phyloP scores from a whole-genome alignment of 2,888 invertebrate species.

The Graphium colonna region DNA sequence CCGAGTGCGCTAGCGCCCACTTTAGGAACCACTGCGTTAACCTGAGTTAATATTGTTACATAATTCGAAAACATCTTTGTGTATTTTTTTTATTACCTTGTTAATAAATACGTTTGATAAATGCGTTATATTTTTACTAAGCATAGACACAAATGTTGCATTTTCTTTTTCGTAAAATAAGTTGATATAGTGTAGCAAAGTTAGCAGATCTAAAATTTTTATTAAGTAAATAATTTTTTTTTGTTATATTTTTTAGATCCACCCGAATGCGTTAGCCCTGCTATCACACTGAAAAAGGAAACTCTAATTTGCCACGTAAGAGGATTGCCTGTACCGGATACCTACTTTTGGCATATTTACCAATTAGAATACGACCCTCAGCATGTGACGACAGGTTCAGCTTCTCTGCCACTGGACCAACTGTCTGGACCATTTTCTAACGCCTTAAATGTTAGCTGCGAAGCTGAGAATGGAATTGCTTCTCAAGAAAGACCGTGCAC shows the following conservation, averaged over 20 bases:
- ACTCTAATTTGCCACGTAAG: slow-evolving; percentile 61
- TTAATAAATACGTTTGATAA: too few species aligned
- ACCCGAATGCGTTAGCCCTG: slow-evolving; percentile 60
- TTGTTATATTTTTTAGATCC: slow-evolving; percentile 61
- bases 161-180: too few species aligned
- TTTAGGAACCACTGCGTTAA: too few species aligned
- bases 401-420: slow-evolving; percentile 56
- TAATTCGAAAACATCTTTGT: too few species aligned
- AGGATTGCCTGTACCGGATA: slow-evolving; percentile 61
- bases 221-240: too few species aligned
- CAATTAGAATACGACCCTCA: slow-evolving; percentile 46
- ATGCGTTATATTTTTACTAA: too few species aligned
- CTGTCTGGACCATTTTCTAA: slow-evolving; percentile 61
- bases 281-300: slow-evolving; percentile 58
- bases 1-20: too few species aligned
- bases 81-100: too few species aligned
- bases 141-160: too few species aligned
- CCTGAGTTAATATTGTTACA: too few species aligned
- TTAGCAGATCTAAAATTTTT: too few species aligned
- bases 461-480: slow-evolving; percentile 67
- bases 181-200: too few species aligned
- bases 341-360: slow-evolving; percentile 66
- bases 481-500: slow-evolving; percentile 64
- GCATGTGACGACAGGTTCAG: slow-evolving; percentile 66
- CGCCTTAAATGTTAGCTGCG: slow-evolving; percentile 57